Conservation (phyloP, 2,797 vertebrate species). For the Florisuga fusca region DNA sequence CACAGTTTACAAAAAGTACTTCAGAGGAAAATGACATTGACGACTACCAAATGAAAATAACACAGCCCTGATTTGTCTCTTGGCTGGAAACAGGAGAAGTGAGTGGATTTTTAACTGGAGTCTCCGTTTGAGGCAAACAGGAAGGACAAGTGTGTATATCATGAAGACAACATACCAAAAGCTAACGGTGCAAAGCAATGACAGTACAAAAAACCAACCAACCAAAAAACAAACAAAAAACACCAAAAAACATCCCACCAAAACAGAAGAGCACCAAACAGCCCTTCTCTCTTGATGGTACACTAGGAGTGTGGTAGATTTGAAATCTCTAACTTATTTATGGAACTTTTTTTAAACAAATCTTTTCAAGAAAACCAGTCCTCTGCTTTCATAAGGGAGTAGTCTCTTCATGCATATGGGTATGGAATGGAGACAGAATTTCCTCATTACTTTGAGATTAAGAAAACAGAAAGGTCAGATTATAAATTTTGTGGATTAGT, state of each 20-base stretch:
- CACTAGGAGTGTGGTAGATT: background rate
- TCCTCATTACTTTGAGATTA: background rate
- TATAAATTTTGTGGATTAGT: background rate
- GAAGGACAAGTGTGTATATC: background rate
- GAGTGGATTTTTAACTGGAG: conserved; percentile 1
- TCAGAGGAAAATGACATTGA: conserved; percentile 3
- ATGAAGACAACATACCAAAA: background rate
- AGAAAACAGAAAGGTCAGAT: background rate
- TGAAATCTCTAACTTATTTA: background rate
- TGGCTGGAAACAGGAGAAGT: conserved; percentile 9
- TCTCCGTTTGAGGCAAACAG: background rate
- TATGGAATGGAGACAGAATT: background rate
- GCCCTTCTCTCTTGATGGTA: background rate
- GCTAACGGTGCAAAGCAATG: background rate
- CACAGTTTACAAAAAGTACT: background rate
- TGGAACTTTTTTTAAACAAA: background rate
- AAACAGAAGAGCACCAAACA: background rate
- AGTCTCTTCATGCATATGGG: background rate
- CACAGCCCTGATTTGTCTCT: background rate
- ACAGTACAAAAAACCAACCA: background rate
- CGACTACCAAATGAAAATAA: background rate
- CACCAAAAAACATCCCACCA: too few relatives aligned
- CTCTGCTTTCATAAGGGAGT: background rate
- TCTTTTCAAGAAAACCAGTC: background rate
- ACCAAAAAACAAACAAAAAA: background rate